phyloP scores from a whole-genome alignment of 2,888 invertebrate genomes.

The Ichneumoninae sp. region DNA sequence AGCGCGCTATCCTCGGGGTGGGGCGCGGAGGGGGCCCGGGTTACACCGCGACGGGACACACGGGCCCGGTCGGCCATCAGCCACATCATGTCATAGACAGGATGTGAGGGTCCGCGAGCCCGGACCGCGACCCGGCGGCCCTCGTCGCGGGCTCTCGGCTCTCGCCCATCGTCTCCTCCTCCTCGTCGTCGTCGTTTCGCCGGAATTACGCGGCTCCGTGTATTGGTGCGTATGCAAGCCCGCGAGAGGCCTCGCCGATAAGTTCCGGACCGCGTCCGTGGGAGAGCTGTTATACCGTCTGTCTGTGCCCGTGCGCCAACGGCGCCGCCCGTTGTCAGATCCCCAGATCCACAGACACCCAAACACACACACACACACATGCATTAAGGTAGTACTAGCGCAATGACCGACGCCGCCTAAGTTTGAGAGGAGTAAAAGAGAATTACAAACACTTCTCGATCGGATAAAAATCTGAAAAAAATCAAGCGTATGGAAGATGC shows the following conservation, averaged over 20 bases:
- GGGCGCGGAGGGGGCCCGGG: conserved; percentile 62
- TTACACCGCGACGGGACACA: conserved; percentile 52
- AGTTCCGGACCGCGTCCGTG: conserved; percentile 65
- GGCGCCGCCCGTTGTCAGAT: conserved; percentile 38
- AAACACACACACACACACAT: neutral
- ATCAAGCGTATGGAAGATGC: too few relatives aligned
- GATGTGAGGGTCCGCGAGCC: conserved; percentile 83
- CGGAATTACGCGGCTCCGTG: conserved; percentile 68
- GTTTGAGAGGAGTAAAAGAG: too few relatives aligned
- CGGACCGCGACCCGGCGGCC: conserved; percentile 68
- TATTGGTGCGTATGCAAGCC: conserved; percentile 52
- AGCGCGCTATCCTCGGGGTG: conserved; percentile 35
- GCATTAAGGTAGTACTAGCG: too few relatives aligned
- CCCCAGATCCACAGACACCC: neutral
- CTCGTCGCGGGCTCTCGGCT: conserved; percentile 43
- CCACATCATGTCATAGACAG: conserved; percentile 83
- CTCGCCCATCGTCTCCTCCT: conserved; percentile 48
- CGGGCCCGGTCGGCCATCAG: conserved; percentile 78
- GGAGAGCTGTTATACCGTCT: conserved; percentile 41
- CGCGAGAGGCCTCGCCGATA: conserved; percentile 58
- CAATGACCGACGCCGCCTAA: too few relatives aligned
- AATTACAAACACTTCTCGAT: too few relatives aligned
- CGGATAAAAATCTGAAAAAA: too few relatives aligned
- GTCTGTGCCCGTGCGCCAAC: conserved; percentile 37
- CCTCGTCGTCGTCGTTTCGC: conserved; percentile 66